These are phyloP conservation scores for Prostheceraeus crozeri DNA, from an alignment of 2,888 invertebrate genomes.

Conservation along the genomic window DNA sequence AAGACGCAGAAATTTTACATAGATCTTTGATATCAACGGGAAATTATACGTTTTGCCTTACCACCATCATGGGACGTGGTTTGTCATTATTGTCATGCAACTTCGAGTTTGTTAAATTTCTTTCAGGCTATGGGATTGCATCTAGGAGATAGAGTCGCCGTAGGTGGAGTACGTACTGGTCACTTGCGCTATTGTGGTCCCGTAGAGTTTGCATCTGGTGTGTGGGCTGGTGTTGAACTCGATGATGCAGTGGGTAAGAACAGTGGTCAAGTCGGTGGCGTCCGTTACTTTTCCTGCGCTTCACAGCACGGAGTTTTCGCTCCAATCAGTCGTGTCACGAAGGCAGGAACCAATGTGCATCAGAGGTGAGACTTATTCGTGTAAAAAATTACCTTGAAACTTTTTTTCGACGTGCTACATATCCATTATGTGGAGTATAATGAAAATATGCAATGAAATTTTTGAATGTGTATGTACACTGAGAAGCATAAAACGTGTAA, in stretches of 20 bases:
- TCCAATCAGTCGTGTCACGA: conserved; percentile 28
- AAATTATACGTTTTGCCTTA: no score
- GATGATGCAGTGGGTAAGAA: conserved; percentile 59
- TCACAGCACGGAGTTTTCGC: conserved; percentile 54
- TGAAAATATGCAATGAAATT: no score
- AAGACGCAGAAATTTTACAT: no score
- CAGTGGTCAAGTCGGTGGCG: conserved; percentile 59
- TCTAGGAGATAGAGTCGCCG: conserved; percentile 57
- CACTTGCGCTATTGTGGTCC: conserved; percentile 57
- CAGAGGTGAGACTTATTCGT: background rate
- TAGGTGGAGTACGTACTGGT: conserved; percentile 53
- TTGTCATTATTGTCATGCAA: no score
- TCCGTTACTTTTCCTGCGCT: conserved; percentile 57
- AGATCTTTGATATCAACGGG: no score
- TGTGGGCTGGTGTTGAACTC: conserved; percentile 61
- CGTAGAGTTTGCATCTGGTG: conserved; percentile 59
- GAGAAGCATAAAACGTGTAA: no score
- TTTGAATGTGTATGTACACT: no score
- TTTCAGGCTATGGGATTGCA: conserved; percentile 57
- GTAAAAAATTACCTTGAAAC: background rate
- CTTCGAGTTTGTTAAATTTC: no score
- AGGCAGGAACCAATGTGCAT: background rate
- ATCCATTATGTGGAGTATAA: no score
- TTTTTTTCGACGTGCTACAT: background rate
- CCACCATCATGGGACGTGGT: no score